A percentile compares a stretch with the other conserved stretches of the same genome.
These are phyloP conservation scores for Nomada ferruginata DNA, from an alignment of 2,888 invertebrate species.

Conservation along the genomic window DNA sequence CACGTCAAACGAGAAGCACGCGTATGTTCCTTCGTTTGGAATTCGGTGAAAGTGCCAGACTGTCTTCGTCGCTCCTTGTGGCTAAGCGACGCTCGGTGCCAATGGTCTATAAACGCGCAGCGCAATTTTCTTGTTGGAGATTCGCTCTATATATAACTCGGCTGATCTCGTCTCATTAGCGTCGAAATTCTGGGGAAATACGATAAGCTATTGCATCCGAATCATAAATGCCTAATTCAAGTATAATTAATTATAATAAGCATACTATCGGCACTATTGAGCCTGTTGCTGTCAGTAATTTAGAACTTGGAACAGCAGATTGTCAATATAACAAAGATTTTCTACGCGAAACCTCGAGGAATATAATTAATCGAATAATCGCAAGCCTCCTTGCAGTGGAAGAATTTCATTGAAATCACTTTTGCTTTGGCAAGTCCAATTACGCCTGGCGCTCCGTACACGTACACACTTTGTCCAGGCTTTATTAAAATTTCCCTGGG, in stretches of 20 bases:
- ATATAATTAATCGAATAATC: too few species aligned
- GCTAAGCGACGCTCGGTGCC: too few species aligned
- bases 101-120: not conserved
- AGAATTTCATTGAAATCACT: not conserved
- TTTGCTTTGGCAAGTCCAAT: not conserved
- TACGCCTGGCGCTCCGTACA: too few species aligned
- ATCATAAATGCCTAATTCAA: not conserved
- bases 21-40: constrained; percentile 12
- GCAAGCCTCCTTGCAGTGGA: too few species aligned
- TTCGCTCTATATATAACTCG: constrained; percentile 7
- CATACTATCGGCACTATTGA: too few species aligned
- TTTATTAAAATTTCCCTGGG: not conserved
- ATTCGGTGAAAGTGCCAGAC: not conserved
- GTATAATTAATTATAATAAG: too few species aligned
- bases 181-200: constrained; percentile 15
- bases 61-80: not conserved
- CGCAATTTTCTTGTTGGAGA: constrained; percentile 22
- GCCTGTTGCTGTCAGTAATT: too few species aligned
- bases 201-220: not conserved
- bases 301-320: too few species aligned
- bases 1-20: constrained; percentile 9
- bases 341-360: not conserved
- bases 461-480: not conserved
- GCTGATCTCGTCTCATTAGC: constrained; percentile 25
- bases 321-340: too few species aligned